A percentile compares a stretch with the other conserved stretches of the same genome.
Evolutionary conservation across 2,113 vertebrate genomes (phyloP).

Genomic region (Xyliphius kryptos): DNA sequence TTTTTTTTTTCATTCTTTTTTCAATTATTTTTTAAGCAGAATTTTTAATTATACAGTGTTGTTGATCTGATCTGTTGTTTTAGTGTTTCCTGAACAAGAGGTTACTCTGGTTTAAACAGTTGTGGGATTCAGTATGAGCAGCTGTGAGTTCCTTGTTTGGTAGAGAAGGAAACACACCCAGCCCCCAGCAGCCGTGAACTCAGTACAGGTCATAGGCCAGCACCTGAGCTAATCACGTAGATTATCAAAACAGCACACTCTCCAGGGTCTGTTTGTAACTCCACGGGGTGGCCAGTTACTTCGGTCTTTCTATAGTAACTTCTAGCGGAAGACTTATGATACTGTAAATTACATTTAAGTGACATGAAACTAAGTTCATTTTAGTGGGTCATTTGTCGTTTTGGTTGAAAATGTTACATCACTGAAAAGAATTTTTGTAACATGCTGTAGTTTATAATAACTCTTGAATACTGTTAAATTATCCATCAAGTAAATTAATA

Average conservation of each 20-base stretch:
- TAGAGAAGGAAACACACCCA: slow-evolving; percentile 38
- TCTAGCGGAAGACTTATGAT: slow-evolving; percentile 7
- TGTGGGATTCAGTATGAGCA: slow-evolving; percentile 32
- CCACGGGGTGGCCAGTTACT: slow-evolving; percentile 34
- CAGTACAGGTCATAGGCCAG: slow-evolving; percentile 41
- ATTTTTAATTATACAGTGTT: not conserved
- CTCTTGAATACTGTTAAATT: too few relatives aligned
- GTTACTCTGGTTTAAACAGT: slow-evolving; percentile 18
- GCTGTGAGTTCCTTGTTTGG: slow-evolving; percentile 36
- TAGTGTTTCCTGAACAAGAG: not conserved
- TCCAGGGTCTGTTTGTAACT: slow-evolving; percentile 39
- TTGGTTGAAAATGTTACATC: not conserved
- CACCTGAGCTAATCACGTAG: slow-evolving; percentile 50
- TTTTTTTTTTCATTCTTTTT: too few relatives aligned
- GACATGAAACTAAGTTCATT: not conserved
- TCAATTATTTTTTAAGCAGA: too few relatives aligned
- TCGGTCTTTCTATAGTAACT: slow-evolving; percentile 21
- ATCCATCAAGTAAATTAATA: too few relatives aligned
- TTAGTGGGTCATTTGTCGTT: not conserved
- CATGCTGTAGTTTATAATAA: too few relatives aligned
- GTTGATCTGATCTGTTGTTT: not conserved
- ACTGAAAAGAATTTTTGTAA: not conserved
- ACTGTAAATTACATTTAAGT: not conserved
- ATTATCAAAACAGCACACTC: slow-evolving; percentile 44
- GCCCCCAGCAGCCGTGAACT: slow-evolving; percentile 25